These are phyloP conservation scores for Coregonus ussuriensis DNA, from an alignment of 2,797 vertebrate species.

Conservation along the genomic window DNA sequence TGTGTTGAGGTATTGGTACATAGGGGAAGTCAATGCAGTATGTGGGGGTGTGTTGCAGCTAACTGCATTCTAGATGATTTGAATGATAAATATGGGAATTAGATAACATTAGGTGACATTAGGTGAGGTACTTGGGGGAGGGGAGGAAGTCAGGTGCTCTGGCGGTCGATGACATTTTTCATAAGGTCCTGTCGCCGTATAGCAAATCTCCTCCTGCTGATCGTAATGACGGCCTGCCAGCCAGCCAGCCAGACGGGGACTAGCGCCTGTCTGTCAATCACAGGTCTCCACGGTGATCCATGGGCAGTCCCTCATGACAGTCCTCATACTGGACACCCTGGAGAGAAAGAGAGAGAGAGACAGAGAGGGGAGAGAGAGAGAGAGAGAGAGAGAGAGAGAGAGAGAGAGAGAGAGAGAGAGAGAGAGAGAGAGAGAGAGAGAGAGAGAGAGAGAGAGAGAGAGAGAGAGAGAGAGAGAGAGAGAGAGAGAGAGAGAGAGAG, in stretches of 20 bases:
- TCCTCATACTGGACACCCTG: constrained; percentile 52
- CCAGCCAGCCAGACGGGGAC: constrained; percentile 38
- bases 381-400: too few species aligned
- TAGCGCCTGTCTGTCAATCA: constrained; percentile 56
- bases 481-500: not conserved
- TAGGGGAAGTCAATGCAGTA: not conserved
- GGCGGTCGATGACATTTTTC: constrained; percentile 66
- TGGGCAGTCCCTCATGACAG: constrained; percentile 41
- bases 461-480: too few species aligned
- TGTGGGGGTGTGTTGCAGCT: constrained; percentile 9
- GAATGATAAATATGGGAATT: not conserved
- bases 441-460: too few species aligned
- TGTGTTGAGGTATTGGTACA: not conserved
- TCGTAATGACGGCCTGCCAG: constrained; percentile 62
- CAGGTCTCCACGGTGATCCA: constrained; percentile 52
- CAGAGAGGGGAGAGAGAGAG: too few species aligned
- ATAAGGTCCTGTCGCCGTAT: constrained; percentile 51
- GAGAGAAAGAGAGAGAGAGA: not conserved
- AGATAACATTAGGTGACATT: constrained; percentile 24
- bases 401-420: too few species aligned
- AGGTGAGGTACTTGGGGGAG: constrained; percentile 35
- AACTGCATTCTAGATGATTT: not conserved
- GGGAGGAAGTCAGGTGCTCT: constrained; percentile 48
- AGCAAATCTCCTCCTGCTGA: constrained; percentile 44
- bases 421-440: too few species aligned